Base-by-base conservation (phyloP, 2,797 vertebrate species). In the Poliocrania exsul region DNA sequence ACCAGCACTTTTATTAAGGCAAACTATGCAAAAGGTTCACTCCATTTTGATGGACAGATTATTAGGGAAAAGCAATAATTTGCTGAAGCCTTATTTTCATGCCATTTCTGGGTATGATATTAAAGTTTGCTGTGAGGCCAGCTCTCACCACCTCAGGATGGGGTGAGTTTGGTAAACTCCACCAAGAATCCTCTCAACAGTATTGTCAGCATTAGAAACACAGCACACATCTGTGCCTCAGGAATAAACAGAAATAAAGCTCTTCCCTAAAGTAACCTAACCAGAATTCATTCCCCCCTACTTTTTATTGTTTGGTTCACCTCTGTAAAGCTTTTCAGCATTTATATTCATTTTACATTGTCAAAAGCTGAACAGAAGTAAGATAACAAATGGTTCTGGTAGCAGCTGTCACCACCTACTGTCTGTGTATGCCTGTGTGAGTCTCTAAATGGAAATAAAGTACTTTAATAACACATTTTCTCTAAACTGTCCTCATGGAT, bases 381-480 rank as follows among this genome's bases (percentile, higher is more conserved):
- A 97, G 95, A 97, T 97, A 97, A 97, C 96, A 96, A 96, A 95
- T 85, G 93, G 92, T 89, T 94, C 93, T 91, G 91, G 91, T 90
- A 96, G 95, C 91, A 95, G 93, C 89, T 87, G 90, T 97, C 96
- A 97, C 94, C 67, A 94, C 96, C 95, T 95, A 95, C 94, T 96
- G 94, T 95, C 93, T 95, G 90, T 90, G 86, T 93, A 93, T 96
- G 95, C 95, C 93, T 96, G 91, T 90, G 88, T 93, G 95, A 95
- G 94, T 93, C 91, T 92, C 94, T 95, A 96, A 96, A 97, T 97
- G 97, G 92, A 94, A 96, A 96, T 93, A 96, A 97, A 97, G 95
- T 94, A 93, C 95, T 96, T 96, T 96, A 97, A 96, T 96, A 96
- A 96, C 95, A 97, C 92, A 86, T 86, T 95, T 93, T 96, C 95